Evolutionary conservation across 64 coral and sea anemone species (phyloP), one percentile per base, ranked within the genome.

Genomic region (Montipora efflorescens): DNA sequence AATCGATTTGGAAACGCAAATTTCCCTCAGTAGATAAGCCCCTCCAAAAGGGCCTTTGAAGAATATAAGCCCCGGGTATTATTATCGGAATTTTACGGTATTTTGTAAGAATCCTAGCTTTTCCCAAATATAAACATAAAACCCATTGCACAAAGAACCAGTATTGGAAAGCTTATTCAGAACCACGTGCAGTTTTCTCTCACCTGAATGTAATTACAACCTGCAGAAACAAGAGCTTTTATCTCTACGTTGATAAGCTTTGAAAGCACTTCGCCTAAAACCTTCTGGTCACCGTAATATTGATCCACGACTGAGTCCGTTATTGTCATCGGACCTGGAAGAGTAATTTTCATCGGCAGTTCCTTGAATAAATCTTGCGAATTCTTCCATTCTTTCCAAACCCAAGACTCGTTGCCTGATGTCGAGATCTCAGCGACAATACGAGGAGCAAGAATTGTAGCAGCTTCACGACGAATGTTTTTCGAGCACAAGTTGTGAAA

Each of bases 161-260:
- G 10, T 10, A 55, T 5, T 55, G 52, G 52, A 7, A 55, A 55
- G 61, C 61, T 14, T 15, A 16, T 3, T 15, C 0, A 64, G 9
- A 64, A 64, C 61, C 3, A 7, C 6, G 10, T 64, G 7, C 61
- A 14, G 5, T 71, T 28, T 23, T 23, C 4, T 55, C 77, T 47
- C 74, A 98, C 96, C 96, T 98, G 96, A 93, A 98, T 98, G 61
- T 93, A 66, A 28, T 95, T 95, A 66, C 96, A 98, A 16, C 96
- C 96, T 4, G 90, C 78, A 9, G 89, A 76, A 46, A 75, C 90
- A 36, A 98, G 76, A 12, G 81, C 90, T 51, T 59, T 67, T 20
- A 98, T 89, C 90, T 98, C 96, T 51, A 12, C 55, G 67, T 95
- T 98, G 48, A 98, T 20, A 75, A 93, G 82, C 20, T 87, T 21